Base-by-base conservation (phyloP, 2,888 invertebrate species). In the Tinea semifulvella region DNA sequence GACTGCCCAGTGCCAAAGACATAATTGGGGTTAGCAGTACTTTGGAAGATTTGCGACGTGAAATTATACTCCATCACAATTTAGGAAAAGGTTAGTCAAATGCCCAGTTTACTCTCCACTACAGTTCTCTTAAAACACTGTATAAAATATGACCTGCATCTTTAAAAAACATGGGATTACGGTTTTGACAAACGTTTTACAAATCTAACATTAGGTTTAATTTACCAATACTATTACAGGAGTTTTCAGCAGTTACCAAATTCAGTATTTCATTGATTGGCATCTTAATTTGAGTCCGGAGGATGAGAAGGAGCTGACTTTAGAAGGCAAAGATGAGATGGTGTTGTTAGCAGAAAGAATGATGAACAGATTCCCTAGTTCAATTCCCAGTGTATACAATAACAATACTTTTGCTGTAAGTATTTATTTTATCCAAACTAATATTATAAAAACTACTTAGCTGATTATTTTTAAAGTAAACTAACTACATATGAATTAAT, bases 241-340 rank as follows among this genome's bases (percentile, higher is more conserved):
- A 49, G 51, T 56, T 42, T 58, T 86, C 46, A 67, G 56, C 19
- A 42, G 60, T 38, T 63, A 74, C 8, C 74, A 84, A 54, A 50
- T 84, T 44, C 54, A 65, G 31, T 57, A 60, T 27, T 62, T 92
- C 25, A 61, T 74, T 47, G 65, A 80, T 17, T 93, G 93, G 93
- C 66, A 70, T 35, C 65, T 74, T 43, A 63, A 70, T 42, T 61
- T 88, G 10, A 66, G 80, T 19, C 52, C 65, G 7, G 68, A 82
- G 0, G 71, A 87, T 48, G 82, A 85, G 36, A 89, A 88, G 58
- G 71, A 70, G 51, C 65, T 94, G 36, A 83, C 88, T 0, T 67
- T 77, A n/a, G 92, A 92, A 63, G 93, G 93, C 0, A 86, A 88
- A 58, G 85, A 87, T 58, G 93, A 94, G 68, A 85, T 92, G 79